These are phyloP conservation scores for Okapia johnstoni DNA, from an alignment of 2,113 vertebrate genomes.

Conservation along the genomic window DNA sequence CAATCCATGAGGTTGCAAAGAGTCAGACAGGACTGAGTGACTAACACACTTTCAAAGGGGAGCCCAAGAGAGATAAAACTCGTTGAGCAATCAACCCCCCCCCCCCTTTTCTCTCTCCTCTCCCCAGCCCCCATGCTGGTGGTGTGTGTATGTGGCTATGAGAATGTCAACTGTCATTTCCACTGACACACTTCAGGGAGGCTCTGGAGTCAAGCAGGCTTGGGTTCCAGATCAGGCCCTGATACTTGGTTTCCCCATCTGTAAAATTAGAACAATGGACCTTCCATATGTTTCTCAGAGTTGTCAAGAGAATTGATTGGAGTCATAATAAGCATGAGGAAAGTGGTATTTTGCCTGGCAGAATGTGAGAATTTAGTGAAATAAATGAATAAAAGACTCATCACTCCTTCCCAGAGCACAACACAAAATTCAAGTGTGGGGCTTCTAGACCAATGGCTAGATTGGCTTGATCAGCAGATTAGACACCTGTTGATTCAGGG, in stretches of 20 bases:
- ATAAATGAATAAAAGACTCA: background rate
- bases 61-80: background rate
- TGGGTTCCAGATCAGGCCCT: background rate
- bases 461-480: background rate
- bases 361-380: background rate
- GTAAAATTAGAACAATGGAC: background rate
- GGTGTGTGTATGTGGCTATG: background rate
- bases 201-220: background rate
- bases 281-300: background rate
- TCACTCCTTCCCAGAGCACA: background rate
- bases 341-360: background rate
- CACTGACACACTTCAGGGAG: background rate
- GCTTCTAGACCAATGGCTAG: background rate
- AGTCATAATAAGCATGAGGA: background rate
- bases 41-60: background rate
- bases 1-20: background rate
- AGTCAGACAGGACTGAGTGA: background rate
- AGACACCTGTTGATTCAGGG: background rate
- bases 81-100: fast-evolving
- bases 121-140: fast-evolving
- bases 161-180: background rate
- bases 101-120: fast-evolving
- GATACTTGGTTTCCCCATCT: background rate
- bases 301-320: background rate
- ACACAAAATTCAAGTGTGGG: background rate